phyloP scores from a whole-genome alignment of 2,888 invertebrate species.

The Apeira syringaria region DNA sequence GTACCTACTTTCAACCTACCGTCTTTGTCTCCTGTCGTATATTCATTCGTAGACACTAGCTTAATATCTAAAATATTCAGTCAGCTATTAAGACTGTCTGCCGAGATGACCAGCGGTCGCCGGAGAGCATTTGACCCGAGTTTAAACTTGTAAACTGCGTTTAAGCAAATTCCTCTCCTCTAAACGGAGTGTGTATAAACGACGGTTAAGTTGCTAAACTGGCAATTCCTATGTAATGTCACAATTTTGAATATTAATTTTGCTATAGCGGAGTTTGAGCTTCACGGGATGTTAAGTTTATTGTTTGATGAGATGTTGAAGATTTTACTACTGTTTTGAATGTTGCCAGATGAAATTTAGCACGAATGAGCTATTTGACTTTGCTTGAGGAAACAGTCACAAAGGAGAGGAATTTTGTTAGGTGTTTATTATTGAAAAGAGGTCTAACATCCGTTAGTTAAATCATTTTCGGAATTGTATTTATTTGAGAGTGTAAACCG shows the following conservation, averaged over 20 bases:
- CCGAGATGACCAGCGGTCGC: slow-evolving; percentile 42
- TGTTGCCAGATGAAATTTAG: not conserved
- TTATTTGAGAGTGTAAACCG: too few relatives aligned
- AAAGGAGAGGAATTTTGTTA: not conserved
- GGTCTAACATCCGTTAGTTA: too few relatives aligned
- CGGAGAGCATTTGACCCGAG: slow-evolving; percentile 56
- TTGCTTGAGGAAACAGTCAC: not conserved
- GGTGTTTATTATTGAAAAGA: too few relatives aligned
- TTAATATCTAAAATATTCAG: slow-evolving; percentile 62
- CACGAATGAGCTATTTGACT: not conserved
- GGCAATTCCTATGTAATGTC: slow-evolving; percentile 53
- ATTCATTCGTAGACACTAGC: too few relatives aligned
- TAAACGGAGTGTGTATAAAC: slow-evolving; percentile 36
- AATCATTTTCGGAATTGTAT: too few relatives aligned
- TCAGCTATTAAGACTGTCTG: slow-evolving; percentile 64
- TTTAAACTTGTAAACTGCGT: slow-evolving; percentile 62
- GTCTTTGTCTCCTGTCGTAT: too few relatives aligned
- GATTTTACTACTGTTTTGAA: not conserved
- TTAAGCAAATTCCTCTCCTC: slow-evolving; percentile 59
- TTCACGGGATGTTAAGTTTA: slow-evolving; percentile 26
- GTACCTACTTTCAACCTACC: too few relatives aligned
- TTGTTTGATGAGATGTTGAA: slow-evolving; percentile 8
- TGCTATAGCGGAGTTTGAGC: slow-evolving; percentile 46
- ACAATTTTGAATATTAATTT: slow-evolving; percentile 57
- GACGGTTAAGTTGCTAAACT: slow-evolving; percentile 44